phyloP scores from a whole-genome alignment of 2,888 invertebrate genomes.

The Lasioglossum morio region DNA sequence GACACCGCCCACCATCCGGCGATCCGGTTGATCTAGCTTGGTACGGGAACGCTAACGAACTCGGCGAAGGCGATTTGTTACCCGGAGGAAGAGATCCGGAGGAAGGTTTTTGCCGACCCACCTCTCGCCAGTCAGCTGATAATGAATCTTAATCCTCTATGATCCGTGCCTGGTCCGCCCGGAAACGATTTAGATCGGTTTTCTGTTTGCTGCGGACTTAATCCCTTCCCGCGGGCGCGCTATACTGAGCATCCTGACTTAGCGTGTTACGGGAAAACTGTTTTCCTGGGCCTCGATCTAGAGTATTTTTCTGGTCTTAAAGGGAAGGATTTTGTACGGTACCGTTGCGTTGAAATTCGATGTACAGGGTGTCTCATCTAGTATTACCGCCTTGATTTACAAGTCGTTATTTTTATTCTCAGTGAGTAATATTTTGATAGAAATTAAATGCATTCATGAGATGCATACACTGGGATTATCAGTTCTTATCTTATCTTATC shows the following conservation, averaged over 20 bases:
- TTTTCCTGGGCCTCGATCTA: not conserved
- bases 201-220: not conserved
- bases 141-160: conserved; percentile 37
- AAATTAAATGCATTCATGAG: too few relatives aligned
- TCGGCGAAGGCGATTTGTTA: conserved; percentile 13
- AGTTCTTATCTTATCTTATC: too few relatives aligned
- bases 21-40: not conserved
- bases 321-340: not conserved
- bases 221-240: not conserved
- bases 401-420: too few relatives aligned
- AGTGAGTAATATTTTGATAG: too few relatives aligned
- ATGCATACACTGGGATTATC: too few relatives aligned
- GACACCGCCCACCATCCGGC: not conserved
- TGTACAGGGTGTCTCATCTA: too few relatives aligned
- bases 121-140: not conserved
- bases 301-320: not conserved
- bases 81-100: not conserved
- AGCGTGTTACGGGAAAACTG: not conserved
- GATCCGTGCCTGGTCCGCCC: not conserved
- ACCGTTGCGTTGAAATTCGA: not conserved
- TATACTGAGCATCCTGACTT: not conserved
- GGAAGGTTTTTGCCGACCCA: not conserved
- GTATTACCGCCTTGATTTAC: too few relatives aligned
- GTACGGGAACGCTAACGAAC: conserved; percentile 17
- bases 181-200: not conserved